These are phyloP conservation scores for Onchidella celtica DNA, from an alignment of 2,888 invertebrate species.

Conservation along the genomic window DNA sequence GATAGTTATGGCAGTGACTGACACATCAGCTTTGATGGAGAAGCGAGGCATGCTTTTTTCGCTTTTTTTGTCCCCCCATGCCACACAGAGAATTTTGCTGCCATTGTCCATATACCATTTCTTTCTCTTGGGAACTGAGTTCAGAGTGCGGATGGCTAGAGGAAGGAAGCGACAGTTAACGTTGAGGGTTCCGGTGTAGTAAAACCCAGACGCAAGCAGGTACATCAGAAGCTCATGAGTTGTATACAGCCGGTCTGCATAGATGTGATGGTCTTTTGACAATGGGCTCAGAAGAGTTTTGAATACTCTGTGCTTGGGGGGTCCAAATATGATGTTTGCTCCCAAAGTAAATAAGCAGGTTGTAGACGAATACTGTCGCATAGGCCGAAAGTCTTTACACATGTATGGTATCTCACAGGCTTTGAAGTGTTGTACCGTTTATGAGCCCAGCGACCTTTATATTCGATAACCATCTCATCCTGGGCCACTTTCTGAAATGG, in stretches of 20 bases:
- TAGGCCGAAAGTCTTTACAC: constrained; percentile 8
- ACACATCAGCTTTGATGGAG: background rate
- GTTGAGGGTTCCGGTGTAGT: background rate
- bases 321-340: constrained; percentile 1
- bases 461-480: constrained; percentile 10
- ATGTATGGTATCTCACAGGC: background rate
- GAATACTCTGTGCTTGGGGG: background rate
- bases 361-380: background rate
- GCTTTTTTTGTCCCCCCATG: constrained; percentile 4
- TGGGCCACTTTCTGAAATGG: constrained; percentile 6
- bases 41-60: background rate
- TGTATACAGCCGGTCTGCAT: background rate
- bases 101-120: constrained; percentile 4
- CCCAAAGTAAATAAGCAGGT: background rate
- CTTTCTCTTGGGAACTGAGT: background rate
- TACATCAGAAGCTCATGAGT: background rate
- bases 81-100: constrained; percentile 8
- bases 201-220: background rate
- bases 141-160: background rate
- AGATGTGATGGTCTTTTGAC: background rate
- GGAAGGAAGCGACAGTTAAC: background rate
- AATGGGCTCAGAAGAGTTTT: background rate
- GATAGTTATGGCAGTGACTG: background rate
- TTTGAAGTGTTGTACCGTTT: background rate
- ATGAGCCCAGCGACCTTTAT: background rate